Conservation (phyloP, 2,888 invertebrate genomes). For the Gymnosoma rotundatum region DNA sequence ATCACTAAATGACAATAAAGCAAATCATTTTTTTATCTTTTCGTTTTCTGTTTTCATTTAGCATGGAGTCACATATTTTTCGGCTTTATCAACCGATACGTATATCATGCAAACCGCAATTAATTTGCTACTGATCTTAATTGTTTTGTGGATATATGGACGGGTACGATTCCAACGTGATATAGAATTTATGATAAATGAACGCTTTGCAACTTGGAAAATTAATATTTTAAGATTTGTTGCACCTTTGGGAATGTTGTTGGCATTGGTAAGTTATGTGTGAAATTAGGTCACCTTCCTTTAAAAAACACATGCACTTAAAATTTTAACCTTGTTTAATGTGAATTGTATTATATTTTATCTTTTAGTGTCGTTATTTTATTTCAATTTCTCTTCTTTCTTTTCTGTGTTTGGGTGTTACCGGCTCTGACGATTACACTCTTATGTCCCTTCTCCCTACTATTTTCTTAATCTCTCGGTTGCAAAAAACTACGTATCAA, state of each 20-base stretch:
- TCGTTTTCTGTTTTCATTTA: slow-evolving; percentile 47
- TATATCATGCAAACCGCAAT: slow-evolving; percentile 74
- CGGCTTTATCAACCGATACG: slow-evolving; percentile 72
- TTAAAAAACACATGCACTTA: no score
- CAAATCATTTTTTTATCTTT: neutral
- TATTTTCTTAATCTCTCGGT: no score
- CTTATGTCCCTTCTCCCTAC: no score
- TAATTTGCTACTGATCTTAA: slow-evolving; percentile 87
- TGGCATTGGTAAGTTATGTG: slow-evolving; percentile 72
- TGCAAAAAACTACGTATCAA: no score
- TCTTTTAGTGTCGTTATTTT: no score
- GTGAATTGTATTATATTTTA: no score
- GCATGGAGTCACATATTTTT: slow-evolving; percentile 75
- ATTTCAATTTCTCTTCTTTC: no score
- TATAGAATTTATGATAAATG: slow-evolving; percentile 89
- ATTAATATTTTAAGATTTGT: slow-evolving; percentile 78
- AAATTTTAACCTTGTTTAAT: no score
- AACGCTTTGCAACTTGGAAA: slow-evolving; percentile 83
- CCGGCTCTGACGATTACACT: no score
- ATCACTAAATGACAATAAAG: neutral
- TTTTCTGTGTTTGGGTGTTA: no score
- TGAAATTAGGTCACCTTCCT: no score
- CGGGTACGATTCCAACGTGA: slow-evolving; percentile 85
- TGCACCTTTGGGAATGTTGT: slow-evolving; percentile 76
- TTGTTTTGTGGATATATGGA: slow-evolving; percentile 93